Evolutionary conservation across 23 tunicate species (phyloP).

Genomic region (Clavelina lepadiformis): DNA sequence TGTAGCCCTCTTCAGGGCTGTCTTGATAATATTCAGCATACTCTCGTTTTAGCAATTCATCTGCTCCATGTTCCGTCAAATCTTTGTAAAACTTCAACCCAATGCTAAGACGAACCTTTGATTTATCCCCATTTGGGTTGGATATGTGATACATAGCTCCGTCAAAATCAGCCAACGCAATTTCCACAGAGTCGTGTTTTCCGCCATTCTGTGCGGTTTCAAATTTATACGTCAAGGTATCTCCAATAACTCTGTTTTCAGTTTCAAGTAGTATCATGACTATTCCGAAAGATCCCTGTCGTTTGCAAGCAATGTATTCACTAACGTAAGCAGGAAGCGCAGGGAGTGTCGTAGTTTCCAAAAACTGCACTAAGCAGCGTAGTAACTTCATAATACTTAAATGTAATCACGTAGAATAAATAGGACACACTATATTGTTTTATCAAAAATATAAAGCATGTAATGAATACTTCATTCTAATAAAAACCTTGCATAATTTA

Average conservation of each 20-base stretch:
- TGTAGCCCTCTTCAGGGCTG: slow-evolving; percentile 65
- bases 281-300: no score
- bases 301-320: no score
- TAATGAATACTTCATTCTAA: no score
- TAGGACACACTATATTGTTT: no score
- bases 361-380: no score
- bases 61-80: slow-evolving; percentile 85
- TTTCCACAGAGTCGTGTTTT: slow-evolving; percentile 79
- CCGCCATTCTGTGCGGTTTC: slow-evolving; percentile 81
- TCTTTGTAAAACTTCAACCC: slow-evolving; percentile 80
- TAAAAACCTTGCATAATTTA: no score
- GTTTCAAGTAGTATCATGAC: slow-evolving; percentile 99
- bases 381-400: no score
- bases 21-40: slow-evolving; percentile 58
- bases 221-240: slow-evolving; percentile 81
- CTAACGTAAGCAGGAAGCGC: no score
- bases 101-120: slow-evolving; percentile 59
- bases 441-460: no score
- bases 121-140: slow-evolving; percentile 85
- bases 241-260: slow-evolving; percentile 74
- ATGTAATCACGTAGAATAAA: no score
- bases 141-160: slow-evolving; percentile 89
- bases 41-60: slow-evolving; percentile 45
- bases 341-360: no score
- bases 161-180: slow-evolving; percentile 90